Conservation (phyloP, 2,113 vertebrate species). For the Geothlypis trichas region DNA sequence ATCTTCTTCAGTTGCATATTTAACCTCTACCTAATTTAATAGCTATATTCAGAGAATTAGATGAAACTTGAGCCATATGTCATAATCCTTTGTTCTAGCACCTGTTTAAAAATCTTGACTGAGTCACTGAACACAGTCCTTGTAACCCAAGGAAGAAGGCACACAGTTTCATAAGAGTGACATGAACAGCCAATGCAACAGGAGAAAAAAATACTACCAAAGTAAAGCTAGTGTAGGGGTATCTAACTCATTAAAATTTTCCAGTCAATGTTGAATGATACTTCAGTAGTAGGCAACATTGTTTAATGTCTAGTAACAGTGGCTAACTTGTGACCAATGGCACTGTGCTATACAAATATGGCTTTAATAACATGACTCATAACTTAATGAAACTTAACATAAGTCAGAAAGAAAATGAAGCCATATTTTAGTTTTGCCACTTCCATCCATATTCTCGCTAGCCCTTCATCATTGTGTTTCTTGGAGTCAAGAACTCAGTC, state of each 20-base stretch:
- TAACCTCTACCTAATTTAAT: background rate
- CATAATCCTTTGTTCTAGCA: background rate
- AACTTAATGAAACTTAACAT: background rate
- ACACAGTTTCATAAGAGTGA: background rate
- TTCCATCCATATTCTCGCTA: background rate
- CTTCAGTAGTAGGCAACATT: background rate
- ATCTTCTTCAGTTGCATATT: background rate
- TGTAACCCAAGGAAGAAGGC: background rate
- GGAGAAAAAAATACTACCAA: background rate
- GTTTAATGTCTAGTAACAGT: background rate
- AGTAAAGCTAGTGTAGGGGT: background rate
- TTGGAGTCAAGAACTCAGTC: background rate
- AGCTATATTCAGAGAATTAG: background rate
- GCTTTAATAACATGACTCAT: background rate
- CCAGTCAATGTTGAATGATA: background rate
- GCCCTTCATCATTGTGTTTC: background rate
- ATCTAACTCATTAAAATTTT: background rate
- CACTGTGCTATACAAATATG: background rate
- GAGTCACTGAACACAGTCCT: background rate
- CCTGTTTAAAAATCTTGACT: background rate
- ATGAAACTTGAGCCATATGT: background rate
- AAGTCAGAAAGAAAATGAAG: background rate
- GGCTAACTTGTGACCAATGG: background rate
- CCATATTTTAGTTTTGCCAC: background rate
- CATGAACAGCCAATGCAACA: background rate